Percentiles rank a stretch among this genome's conserved stretches.
Evolutionary conservation across 2,888 invertebrate species (phyloP).

Genomic region (Euproctis similis): DNA sequence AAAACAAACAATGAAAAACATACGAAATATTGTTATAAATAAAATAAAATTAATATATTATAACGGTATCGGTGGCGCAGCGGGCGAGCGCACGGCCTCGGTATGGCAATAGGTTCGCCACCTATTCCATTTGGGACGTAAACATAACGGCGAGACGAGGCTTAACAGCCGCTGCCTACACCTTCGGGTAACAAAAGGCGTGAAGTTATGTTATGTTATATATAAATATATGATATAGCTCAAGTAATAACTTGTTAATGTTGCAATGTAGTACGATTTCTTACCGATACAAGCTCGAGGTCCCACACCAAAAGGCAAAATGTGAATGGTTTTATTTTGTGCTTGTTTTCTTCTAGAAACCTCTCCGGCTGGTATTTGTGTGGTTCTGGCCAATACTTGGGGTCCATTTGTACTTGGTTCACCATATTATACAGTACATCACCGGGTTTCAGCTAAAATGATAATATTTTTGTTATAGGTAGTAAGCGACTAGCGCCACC

Average conservation of each 20-base stretch:
- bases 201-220: too few species aligned
- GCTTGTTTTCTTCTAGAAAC: constrained; percentile 58
- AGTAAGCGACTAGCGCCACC: too few species aligned
- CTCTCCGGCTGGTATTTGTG: constrained; percentile 58
- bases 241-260: neutral
- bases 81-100: too few species aligned
- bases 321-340: constrained; percentile 57
- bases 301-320: constrained; percentile 73
- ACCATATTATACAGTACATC: constrained; percentile 17
- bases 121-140: too few species aligned
- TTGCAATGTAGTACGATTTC: constrained; percentile 2
- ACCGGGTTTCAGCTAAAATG: constrained; percentile 20
- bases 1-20: neutral
- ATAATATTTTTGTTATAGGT: too few species aligned
- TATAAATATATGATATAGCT: too few species aligned
- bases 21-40: neutral
- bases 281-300: constrained; percentile 73
- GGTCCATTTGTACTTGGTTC: constrained; percentile 29
- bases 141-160: too few species aligned
- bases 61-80: too few species aligned
- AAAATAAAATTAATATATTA: too few species aligned
- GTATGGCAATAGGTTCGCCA: too few species aligned
- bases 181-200: too few species aligned
- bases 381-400: constrained; percentile 36
- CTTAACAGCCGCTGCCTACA: too few species aligned